These are phyloP conservation scores for Aulostomus chinensis DNA, from an alignment of 2,797 vertebrate genomes.

Conservation along the genomic window DNA sequence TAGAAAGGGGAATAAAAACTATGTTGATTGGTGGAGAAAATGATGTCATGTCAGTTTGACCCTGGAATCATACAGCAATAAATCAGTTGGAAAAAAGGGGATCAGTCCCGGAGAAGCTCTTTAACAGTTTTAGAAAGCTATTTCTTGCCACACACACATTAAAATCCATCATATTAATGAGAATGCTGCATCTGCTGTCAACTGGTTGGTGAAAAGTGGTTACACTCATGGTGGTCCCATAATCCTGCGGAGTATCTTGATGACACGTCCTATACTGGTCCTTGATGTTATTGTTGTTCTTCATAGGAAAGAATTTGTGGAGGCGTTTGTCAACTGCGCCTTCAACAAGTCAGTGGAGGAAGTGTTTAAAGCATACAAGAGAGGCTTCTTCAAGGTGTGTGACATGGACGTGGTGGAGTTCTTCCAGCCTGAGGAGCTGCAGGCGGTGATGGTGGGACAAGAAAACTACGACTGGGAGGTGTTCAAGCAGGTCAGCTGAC, in stretches of 20 bases:
- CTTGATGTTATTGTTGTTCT: not conserved
- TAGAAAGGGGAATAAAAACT: too few relatives aligned
- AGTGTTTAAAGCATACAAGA: slow-evolving; percentile 86
- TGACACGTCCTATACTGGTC: too few relatives aligned
- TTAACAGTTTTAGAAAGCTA: too few relatives aligned
- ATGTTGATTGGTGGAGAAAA: too few relatives aligned
- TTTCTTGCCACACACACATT: too few relatives aligned
- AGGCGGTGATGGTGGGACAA: slow-evolving; percentile 90
- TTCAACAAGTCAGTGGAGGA: slow-evolving; percentile 89
- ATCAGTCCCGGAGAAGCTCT: too few relatives aligned
- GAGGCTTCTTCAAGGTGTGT: slow-evolving; percentile 94
- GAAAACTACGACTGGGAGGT: slow-evolving; percentile 92
- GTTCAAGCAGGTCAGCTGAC: slow-evolving; percentile 88
- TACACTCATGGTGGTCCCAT: too few relatives aligned
- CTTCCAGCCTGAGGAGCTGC: slow-evolving; percentile 93
- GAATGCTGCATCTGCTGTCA: not conserved
- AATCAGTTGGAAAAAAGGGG: too few relatives aligned
- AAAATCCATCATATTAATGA: too few relatives aligned
- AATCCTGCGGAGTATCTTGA: too few relatives aligned
- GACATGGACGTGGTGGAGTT: slow-evolving; percentile 85
- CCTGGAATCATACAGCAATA: too few relatives aligned
- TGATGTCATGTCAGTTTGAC: too few relatives aligned
- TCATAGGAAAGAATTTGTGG: slow-evolving; percentile 85
- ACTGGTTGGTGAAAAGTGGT: not conserved
- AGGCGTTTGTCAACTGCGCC: slow-evolving; percentile 84